A percentile compares a stretch with the other conserved stretches of the same genome.
Evolutionary conservation across 2,888 invertebrate genomes (phyloP).

Genomic region (Octonoba sinensis): DNA sequence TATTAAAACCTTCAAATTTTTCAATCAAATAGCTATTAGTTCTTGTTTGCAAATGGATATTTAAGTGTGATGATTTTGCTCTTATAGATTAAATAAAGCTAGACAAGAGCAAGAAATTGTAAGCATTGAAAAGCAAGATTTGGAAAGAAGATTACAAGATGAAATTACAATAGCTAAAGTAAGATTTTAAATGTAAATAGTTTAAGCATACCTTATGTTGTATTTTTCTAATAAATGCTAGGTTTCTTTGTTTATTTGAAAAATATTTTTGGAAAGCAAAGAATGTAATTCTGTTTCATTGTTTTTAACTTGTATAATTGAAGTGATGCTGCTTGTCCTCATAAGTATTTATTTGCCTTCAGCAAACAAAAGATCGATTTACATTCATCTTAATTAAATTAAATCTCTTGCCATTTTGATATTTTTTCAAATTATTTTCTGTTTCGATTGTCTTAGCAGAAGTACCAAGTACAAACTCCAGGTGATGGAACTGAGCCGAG

Average conservation of each 20-base stretch:
- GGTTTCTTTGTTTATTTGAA: too few species aligned
- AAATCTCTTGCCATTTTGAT: too few species aligned
- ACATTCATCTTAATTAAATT: too few species aligned
- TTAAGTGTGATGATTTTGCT: not conserved
- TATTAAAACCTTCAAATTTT: too few species aligned
- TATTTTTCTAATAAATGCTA: too few species aligned
- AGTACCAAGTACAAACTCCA: constrained; percentile 8
- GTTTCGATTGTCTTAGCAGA: not conserved
- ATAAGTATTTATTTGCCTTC: too few species aligned
- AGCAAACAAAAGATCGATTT: too few species aligned
- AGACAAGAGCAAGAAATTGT: constrained; percentile 84
- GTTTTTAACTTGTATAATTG: not conserved
- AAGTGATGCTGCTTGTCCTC: too few species aligned
- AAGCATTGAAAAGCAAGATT: constrained; percentile 68
- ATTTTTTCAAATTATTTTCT: too few species aligned
- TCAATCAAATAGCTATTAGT: too few species aligned
- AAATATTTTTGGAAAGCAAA: too few species aligned
- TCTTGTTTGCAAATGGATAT: not conserved
- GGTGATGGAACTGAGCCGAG: constrained; percentile 10
- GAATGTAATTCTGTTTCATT: too few species aligned
- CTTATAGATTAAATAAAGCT: constrained; percentile 79
- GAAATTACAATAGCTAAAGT: constrained; percentile 54
- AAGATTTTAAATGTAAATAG: not conserved
- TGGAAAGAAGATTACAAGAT: constrained; percentile 64
- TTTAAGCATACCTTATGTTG: not conserved